phyloP scores from a whole-genome alignment of 2,888 invertebrate species.

The Acronicta leporina region DNA sequence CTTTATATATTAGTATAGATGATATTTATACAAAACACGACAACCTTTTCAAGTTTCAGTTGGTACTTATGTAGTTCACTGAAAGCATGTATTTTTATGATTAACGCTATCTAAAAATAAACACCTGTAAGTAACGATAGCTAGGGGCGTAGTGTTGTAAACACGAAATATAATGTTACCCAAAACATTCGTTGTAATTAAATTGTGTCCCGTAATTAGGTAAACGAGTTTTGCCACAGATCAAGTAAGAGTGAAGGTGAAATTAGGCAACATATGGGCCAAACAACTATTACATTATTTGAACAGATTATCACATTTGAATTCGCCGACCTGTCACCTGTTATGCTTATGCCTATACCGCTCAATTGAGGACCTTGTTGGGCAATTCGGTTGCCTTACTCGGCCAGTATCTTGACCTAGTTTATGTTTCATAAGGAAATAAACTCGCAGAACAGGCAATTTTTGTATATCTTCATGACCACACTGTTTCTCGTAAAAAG shows the following conservation, averaged over 20 bases:
- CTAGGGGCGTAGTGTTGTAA: constrained; percentile 31
- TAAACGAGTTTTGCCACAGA: constrained; percentile 55
- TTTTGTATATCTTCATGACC: constrained; percentile 34
- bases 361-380: constrained; percentile 32
- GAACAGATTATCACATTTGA: constrained; percentile 39
- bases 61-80: not conserved
- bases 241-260: constrained; percentile 55
- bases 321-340: constrained; percentile 51
- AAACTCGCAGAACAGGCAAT: constrained; percentile 31
- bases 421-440: constrained; percentile 44
- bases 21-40: constrained; percentile 4
- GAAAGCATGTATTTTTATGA: not conserved
- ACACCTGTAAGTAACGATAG: constrained; percentile 12
- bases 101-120: constrained; percentile 13
- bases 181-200: constrained; percentile 44
- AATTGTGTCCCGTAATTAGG: constrained; percentile 45
- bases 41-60: not conserved
- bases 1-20: too few species aligned
- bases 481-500: constrained; percentile 19
- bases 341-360: constrained; percentile 14
- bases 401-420: constrained; percentile 46
- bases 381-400: constrained; percentile 30
- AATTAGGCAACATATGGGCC: constrained; percentile 43
- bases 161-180: constrained; percentile 30
- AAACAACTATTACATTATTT: constrained; percentile 26